A percentile compares a stretch with the other conserved stretches of the same genome.
These are phyloP conservation scores for Mizuhopecten yessoensis DNA, from an alignment of 1,140 invertebrate genomes.

Conservation along the genomic window DNA sequence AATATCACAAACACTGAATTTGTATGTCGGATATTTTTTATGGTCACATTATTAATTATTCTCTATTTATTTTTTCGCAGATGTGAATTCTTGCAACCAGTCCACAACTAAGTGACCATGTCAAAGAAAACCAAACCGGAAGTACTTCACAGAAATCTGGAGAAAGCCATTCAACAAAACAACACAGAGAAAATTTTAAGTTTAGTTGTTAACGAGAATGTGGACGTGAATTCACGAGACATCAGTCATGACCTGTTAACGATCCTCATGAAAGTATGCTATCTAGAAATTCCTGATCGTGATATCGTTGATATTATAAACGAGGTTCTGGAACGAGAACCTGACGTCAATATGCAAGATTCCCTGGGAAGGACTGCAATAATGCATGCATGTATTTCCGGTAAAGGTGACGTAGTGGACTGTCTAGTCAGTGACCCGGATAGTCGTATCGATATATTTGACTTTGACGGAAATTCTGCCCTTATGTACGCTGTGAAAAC, in stretches of 20 bases:
- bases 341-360: slow-evolving; percentile 65
- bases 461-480: slow-evolving; percentile 68
- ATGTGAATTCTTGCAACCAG: background rate
- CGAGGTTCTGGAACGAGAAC: slow-evolving; percentile 56
- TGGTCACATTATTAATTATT: too few species aligned
- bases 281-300: slow-evolving; percentile 50
- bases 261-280: slow-evolving; percentile 67
- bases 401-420: slow-evolving; percentile 51
- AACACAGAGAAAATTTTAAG: slow-evolving; percentile 55
- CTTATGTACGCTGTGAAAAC: slow-evolving; percentile 62
- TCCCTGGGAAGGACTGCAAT: slow-evolving; percentile 63
- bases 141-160: slow-evolving; percentile 48
- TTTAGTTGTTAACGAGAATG: slow-evolving; percentile 55
- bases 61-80: too few species aligned
- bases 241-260: slow-evolving; percentile 63
- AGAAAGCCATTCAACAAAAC: slow-evolving; percentile 44
- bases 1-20: too few species aligned
- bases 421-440: slow-evolving; percentile 59
- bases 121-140: background rate
- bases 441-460: slow-evolving; percentile 61
- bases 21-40: too few species aligned
- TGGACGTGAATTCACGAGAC: slow-evolving; percentile 67
- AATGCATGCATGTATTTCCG: slow-evolving; percentile 70
- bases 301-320: slow-evolving; percentile 46
- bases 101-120: background rate